phyloP scores from a whole-genome alignment of 2,797 vertebrate genomes.

The Anabacerthia variegaticeps region DNA sequence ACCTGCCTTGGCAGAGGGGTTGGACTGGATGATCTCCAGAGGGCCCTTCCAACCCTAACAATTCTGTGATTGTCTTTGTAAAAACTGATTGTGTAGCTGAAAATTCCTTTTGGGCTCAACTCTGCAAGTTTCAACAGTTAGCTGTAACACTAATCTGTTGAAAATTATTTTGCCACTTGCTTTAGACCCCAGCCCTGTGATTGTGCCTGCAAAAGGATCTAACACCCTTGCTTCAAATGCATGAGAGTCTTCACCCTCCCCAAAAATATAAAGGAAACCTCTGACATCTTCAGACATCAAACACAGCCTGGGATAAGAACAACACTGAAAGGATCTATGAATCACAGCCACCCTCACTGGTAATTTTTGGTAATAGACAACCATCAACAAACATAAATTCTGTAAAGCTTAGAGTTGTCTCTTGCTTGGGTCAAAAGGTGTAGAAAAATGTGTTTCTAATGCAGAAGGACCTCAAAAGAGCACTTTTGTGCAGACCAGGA shows the following conservation, averaged over 20 bases:
- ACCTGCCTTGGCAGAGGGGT: background rate
- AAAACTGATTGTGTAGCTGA: rapidly evolving
- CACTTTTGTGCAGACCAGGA: background rate
- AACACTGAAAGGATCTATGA: background rate
- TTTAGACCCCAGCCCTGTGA: background rate
- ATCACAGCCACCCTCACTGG: rapidly evolving
- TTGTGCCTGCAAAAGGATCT: background rate
- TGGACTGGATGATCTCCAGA: background rate
- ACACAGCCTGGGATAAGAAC: background rate
- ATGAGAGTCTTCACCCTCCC: background rate
- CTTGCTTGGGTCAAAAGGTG: rapidly evolving
- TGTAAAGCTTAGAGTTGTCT: background rate
- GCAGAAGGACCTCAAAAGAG: background rate
- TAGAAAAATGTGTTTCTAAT: background rate
- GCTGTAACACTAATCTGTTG: background rate
- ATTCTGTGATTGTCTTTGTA: background rate
- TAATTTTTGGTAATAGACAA: background rate
- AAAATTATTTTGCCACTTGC: background rate
- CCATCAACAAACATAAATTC: background rate
- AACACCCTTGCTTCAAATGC: background rate
- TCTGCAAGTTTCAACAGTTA: background rate
- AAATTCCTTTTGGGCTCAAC: background rate
- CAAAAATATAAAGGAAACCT: background rate
- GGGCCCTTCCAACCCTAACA: background rate
- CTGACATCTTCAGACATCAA: background rate